A percentile compares a stretch with the other conserved stretches of the same genome.
These are phyloP conservation scores for Tetragonisca angustula DNA, from an alignment of 2,888 invertebrate genomes.

Conservation along the genomic window DNA sequence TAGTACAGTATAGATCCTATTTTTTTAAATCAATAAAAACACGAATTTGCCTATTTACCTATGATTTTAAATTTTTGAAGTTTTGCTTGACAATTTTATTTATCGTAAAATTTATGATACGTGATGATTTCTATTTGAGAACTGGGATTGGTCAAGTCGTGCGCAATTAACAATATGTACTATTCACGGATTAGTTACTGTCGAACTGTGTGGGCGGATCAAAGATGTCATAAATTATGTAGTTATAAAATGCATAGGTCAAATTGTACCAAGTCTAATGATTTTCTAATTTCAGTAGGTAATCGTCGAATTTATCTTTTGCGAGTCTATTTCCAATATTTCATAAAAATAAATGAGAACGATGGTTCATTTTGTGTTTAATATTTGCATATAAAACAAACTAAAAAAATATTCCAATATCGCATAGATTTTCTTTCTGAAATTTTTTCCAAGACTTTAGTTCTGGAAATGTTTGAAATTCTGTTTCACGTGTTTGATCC, in stretches of 20 bases:
- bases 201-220: slow-evolving; percentile 33
- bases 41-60: background rate
- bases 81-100: background rate
- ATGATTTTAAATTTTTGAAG: background rate
- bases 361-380: too few relatives aligned
- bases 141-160: background rate
- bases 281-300: background rate
- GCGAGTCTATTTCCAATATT: background rate
- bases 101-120: too few relatives aligned
- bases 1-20: too few relatives aligned
- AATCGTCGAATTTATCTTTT: background rate
- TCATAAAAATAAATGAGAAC: background rate
- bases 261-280: background rate
- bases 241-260: slow-evolving; percentile 13
- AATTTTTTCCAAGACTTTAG: background rate
- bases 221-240: slow-evolving; percentile 15
- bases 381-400: background rate
- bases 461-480: background rate
- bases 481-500: background rate
- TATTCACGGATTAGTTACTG: slow-evolving; percentile 41
- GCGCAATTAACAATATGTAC: slow-evolving; percentile 7
- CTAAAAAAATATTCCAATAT: background rate
- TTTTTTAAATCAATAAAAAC: background rate
- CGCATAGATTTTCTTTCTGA: background rate
- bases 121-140: background rate